These are phyloP conservation scores for Gavialis gangeticus DNA, from an alignment of 2,113 vertebrate species.

Conservation along the genomic window DNA sequence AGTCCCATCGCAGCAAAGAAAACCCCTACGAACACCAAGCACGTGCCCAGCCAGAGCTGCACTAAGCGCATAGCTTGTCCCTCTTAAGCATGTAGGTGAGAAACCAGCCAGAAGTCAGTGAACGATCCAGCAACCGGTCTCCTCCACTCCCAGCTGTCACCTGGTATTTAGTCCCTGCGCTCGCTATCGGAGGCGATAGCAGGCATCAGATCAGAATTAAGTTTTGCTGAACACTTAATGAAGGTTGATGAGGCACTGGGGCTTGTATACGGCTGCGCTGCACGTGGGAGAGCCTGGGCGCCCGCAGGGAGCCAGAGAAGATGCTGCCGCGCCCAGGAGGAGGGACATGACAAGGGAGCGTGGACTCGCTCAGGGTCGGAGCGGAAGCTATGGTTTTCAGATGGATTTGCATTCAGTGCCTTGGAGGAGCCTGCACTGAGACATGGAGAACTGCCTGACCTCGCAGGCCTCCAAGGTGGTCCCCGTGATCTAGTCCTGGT, in stretches of 20 bases:
- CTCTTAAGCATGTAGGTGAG: not conserved
- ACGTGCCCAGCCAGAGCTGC: not conserved
- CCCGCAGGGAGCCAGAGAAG: not conserved
- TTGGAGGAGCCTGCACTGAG: not conserved
- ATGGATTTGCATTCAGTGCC: accelerated
- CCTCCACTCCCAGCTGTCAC: not conserved
- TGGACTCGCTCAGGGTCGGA: accelerated
- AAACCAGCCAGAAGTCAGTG: not conserved
- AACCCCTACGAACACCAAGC: not conserved
- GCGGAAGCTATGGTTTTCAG: not conserved
- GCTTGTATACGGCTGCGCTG: not conserved
- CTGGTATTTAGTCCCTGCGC: not conserved
- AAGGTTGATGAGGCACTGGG: not conserved
- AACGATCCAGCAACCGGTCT: not conserved
- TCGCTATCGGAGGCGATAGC: not conserved
- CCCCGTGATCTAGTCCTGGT: too few relatives aligned
- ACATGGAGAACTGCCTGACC: not conserved
- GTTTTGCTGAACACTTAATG: conserved; percentile 2
- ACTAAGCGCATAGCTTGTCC: not conserved
- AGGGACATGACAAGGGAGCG: not conserved
- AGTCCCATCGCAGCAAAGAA: not conserved
- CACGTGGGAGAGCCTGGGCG: accelerated
- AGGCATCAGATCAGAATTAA: not conserved
- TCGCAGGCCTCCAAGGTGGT: too few relatives aligned
- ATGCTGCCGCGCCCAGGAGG: not conserved